Percentiles rank a stretch among this genome's conserved stretches.
phyloP scores from a whole-genome alignment of 92 coral and sea anemone genomes.

The Scolanthus callimorphus region DNA sequence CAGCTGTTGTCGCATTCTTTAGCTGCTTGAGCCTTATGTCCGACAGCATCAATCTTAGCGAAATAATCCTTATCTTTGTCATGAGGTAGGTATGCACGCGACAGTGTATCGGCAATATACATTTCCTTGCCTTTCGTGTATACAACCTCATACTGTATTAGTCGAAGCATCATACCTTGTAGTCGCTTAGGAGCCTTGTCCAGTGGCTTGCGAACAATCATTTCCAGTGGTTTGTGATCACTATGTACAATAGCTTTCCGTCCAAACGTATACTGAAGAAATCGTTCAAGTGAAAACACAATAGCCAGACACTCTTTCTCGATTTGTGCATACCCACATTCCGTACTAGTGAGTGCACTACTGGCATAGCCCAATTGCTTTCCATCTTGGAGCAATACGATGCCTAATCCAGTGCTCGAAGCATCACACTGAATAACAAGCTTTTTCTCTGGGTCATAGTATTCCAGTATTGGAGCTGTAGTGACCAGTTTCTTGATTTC shows the following conservation, averaged over 20 bases:
- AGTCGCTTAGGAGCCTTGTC: conserved; percentile 32
- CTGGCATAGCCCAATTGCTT: conserved; percentile 34
- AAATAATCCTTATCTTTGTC: conserved; percentile 2
- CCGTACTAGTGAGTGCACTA: conserved; percentile 24
- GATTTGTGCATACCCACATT: conserved; percentile 28
- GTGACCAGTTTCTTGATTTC: too few species aligned
- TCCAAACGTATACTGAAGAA: conserved; percentile 39
- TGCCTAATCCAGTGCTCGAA: conserved; percentile 33
- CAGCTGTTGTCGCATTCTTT: not conserved
- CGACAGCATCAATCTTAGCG: not conserved
- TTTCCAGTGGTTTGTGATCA: conserved; percentile 54
- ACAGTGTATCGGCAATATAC: conserved; percentile 28
- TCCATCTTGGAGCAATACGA: conserved; percentile 48
- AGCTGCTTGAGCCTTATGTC: not conserved
- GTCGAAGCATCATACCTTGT: conserved; percentile 42
- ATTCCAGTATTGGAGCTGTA: conserved; percentile 38
- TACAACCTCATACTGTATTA: conserved; percentile 36
- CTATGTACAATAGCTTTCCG: conserved; percentile 20
- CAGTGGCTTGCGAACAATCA: conserved; percentile 37
- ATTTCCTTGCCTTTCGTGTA: conserved; percentile 19
- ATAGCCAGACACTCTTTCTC: too few species aligned
- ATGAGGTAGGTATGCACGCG: too few species aligned
- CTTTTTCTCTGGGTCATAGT: conserved; percentile 35
- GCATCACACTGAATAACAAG: conserved; percentile 57
- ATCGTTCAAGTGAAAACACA: conserved; percentile 36